Evolutionary conservation across 2,797 vertebrate species (phyloP).

Genomic region (Macropus fuliginosus): DNA sequence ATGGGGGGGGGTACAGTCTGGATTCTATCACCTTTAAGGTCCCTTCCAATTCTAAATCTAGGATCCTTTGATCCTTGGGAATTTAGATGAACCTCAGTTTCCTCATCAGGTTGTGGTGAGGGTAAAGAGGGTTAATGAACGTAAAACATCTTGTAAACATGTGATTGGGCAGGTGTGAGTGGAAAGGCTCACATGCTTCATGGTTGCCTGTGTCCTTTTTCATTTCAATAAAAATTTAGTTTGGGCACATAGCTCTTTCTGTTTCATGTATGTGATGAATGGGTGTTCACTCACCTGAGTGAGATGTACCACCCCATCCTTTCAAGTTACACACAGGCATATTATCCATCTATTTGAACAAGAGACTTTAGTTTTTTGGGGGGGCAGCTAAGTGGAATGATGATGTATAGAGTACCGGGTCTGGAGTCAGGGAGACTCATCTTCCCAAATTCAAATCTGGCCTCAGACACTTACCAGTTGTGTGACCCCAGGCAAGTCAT

Average conservation of each 20-base stretch:
- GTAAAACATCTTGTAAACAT: background rate
- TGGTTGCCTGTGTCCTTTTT: background rate
- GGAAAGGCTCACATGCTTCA: background rate
- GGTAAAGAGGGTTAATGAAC: background rate
- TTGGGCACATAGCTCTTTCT: constrained; percentile 80
- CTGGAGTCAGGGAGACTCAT: background rate
- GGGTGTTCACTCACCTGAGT: constrained; percentile 81
- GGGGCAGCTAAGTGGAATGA: background rate
- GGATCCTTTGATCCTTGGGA: background rate
- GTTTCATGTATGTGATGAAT: constrained; percentile 85
- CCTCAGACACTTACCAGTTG: background rate
- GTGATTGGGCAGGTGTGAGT: background rate
- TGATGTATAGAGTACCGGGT: background rate
- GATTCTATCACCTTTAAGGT: background rate
- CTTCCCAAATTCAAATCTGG: background rate
- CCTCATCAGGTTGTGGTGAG: background rate
- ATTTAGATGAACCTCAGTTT: background rate
- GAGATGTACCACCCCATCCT: constrained; percentile 78
- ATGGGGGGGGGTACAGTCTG: background rate
- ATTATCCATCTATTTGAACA: constrained; percentile 81
- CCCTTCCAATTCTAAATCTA: background rate
- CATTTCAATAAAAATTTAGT: background rate
- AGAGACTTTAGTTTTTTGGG: fast-evolving
- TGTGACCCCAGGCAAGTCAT: background rate
- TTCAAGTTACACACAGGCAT: constrained; percentile 81